Conservation (phyloP, 2,797 vertebrate species). For the Mionectes olivaceus region DNA sequence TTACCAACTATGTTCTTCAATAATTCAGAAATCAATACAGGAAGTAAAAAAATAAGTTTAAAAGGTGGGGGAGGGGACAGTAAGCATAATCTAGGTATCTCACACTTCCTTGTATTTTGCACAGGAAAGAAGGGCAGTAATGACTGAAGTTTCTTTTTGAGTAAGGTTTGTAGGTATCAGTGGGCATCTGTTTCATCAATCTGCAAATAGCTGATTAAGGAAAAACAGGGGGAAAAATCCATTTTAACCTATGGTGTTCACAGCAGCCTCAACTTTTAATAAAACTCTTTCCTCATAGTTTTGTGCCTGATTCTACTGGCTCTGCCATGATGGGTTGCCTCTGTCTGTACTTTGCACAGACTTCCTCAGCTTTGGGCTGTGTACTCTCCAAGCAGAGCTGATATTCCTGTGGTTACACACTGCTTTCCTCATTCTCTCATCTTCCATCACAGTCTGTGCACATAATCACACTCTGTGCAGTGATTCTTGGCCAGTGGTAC, state of each 20-base stretch:
- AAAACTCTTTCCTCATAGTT: not conserved
- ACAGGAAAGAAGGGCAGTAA: not conserved
- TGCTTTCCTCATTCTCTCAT: not conserved
- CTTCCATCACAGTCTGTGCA: not conserved
- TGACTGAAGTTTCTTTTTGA: not conserved
- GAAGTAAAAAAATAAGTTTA: not conserved
- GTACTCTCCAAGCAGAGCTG: not conserved
- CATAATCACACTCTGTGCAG: not conserved
- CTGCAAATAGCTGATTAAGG: not conserved
- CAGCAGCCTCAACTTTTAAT: not conserved
- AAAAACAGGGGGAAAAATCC: not conserved
- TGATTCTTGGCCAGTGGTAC: not conserved
- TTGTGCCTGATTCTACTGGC: not conserved
- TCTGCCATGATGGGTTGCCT: not conserved
- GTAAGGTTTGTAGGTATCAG: not conserved
- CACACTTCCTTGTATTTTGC: not conserved
- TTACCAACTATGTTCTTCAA: not conserved
- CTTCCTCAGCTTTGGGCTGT: not conserved
- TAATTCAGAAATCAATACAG: not conserved
- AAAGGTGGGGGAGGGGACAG: not conserved
- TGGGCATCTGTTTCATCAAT: not conserved
- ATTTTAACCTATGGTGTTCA: not conserved
- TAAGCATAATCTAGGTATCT: not conserved
- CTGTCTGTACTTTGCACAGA: not conserved
- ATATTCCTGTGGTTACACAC: not conserved